Evolutionary conservation across 2,888 invertebrate species (phyloP).

Genomic region (Caenorhabditis wallacei): DNA sequence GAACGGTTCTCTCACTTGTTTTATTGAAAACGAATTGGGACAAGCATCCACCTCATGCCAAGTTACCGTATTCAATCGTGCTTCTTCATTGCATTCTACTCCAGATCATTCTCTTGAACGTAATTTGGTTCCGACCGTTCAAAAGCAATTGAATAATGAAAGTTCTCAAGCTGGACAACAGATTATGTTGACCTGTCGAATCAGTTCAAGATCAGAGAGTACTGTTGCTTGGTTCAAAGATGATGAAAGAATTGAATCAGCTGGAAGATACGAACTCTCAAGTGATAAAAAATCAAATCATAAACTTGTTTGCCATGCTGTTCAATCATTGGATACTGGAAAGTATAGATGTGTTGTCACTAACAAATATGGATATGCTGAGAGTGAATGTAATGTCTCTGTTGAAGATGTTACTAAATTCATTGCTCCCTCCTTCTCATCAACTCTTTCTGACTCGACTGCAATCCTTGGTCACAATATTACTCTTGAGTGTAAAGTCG

Average conservation of each 20-base stretch:
- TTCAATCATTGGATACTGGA: constrained; percentile 81
- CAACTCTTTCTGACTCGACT: constrained; percentile 67
- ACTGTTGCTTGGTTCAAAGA: constrained; percentile 69
- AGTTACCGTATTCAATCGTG: constrained; percentile 61
- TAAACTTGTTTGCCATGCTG: constrained; percentile 68
- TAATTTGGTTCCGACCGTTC: constrained; percentile 62
- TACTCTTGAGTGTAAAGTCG: constrained; percentile 83
- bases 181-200: constrained; percentile 69
- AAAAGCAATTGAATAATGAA: constrained; percentile 74
- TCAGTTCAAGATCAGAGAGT: constrained; percentile 65
- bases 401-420: constrained; percentile 73
- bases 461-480: constrained; percentile 71
- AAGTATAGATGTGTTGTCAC: constrained; percentile 83
- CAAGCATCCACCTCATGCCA: constrained; percentile 72
- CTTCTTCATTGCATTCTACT: constrained; percentile 54
- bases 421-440: constrained; percentile 67
- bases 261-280: constrained; percentile 70
- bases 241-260: constrained; percentile 65
- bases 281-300: constrained; percentile 64
- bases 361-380: constrained; percentile 79
- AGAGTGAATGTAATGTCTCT: constrained; percentile 66
- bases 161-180: constrained; percentile 75
- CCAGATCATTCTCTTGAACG: constrained; percentile 61
- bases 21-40: constrained; percentile 84
- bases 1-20: constrained; percentile 84